Evolutionary conservation across 2,113 vertebrate species (phyloP).

Genomic region (Engraulis encrasicolus): DNA sequence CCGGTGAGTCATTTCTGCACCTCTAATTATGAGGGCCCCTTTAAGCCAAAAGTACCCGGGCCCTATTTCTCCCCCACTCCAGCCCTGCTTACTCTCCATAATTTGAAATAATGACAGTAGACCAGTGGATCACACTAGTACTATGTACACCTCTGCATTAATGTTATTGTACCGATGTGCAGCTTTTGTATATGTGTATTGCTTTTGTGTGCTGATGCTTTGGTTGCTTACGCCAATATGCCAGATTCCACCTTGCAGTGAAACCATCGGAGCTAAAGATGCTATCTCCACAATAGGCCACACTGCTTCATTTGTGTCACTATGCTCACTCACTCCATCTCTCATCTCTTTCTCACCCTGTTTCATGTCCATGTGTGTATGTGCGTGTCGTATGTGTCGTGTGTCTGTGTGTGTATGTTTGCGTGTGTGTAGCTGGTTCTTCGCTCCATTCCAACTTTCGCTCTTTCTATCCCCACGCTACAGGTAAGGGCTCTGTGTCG

Average conservation of each 20-base stretch:
- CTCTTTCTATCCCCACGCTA: conserved; percentile 82
- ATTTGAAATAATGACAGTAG: not conserved
- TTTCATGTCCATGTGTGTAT: conserved; percentile 58
- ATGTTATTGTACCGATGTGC: not conserved
- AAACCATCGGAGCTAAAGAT: not conserved
- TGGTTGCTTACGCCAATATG: not conserved
- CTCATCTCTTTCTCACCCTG: conserved; percentile 62
- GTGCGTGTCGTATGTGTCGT: not conserved
- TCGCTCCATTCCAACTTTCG: conserved; percentile 85
- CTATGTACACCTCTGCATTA: not conserved
- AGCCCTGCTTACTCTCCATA: not conserved
- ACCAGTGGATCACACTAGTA: not conserved
- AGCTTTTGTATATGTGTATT: not conserved
- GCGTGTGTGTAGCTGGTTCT: conserved; percentile 80
- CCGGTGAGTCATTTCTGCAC: no score
- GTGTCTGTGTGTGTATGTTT: conserved; percentile 31
- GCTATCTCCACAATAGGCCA: not conserved
- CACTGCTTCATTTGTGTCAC: not conserved
- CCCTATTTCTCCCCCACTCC: no score
- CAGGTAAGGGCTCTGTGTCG: conserved; percentile 85
- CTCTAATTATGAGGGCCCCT: no score
- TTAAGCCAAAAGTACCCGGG: no score
- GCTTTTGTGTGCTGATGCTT: not conserved
- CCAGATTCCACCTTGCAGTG: not conserved
- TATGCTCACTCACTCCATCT: conserved; percentile 58